Evolutionary conservation across 2,888 invertebrate species (phyloP).

Genomic region (Euzophera pinguis): DNA sequence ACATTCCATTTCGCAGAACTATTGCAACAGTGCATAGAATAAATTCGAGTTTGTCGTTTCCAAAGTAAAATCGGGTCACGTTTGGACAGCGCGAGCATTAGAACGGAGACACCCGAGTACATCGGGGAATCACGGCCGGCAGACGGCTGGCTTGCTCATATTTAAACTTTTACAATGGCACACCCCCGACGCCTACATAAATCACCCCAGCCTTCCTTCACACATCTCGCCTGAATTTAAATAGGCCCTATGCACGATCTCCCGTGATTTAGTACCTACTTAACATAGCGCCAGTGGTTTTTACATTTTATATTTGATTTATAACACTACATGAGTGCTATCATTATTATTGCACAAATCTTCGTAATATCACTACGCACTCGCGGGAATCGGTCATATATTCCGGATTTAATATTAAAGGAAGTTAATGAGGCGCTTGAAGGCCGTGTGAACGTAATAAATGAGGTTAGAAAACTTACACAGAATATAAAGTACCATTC

Average conservation of each 20-base stretch:
- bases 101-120: constrained; percentile 23
- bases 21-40: not conserved
- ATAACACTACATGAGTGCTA: constrained; percentile 29
- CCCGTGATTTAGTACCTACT: constrained; percentile 58
- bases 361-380: not conserved
- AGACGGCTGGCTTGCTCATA: constrained; percentile 43
- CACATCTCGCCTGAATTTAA: constrained; percentile 70
- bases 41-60: constrained; percentile 2
- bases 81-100: constrained; percentile 22
- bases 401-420: constrained; percentile 23
- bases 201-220: constrained; percentile 64
- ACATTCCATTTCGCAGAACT: not conserved
- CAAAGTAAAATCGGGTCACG: constrained; percentile 37
- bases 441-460: no score
- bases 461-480: no score
- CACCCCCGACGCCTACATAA: constrained; percentile 55
- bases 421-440: constrained; percentile 22
- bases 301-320: constrained; percentile 39
- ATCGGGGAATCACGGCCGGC: constrained; percentile 21
- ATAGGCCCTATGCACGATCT: constrained; percentile 63
- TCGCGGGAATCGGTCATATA: not conserved
- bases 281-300: constrained; percentile 37
- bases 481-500: no score
- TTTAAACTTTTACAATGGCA: constrained; percentile 69
- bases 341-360: constrained; percentile 17